Evolutionary conservation across 2,888 invertebrate species (phyloP).

Genomic region (Strigamia maritima): DNA sequence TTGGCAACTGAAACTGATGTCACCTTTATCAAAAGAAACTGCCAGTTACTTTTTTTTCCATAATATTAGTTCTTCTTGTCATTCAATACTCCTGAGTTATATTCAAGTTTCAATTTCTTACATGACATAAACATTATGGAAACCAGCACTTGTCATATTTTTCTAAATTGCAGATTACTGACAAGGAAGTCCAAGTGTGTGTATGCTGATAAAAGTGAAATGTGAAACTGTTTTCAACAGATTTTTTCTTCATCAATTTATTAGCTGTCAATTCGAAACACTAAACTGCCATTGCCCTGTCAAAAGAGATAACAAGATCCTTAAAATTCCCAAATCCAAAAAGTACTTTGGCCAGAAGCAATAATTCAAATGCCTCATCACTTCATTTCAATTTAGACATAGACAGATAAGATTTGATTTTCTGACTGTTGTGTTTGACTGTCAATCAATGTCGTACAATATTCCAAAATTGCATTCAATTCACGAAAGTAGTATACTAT

Average conservation of each 20-base stretch:
- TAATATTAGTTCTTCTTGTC: neutral
- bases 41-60: neutral
- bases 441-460: neutral
- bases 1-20: neutral
- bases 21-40: neutral
- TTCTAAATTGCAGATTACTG: neutral
- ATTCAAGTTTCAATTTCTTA: neutral
- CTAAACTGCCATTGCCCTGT: constrained; percentile 1
- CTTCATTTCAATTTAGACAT: neutral
- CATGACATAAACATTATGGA: neutral
- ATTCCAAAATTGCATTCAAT: too few species aligned
- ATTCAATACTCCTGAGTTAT: neutral
- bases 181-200: neutral
- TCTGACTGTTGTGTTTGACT: neutral
- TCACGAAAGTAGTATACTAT: too few species aligned
- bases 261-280: constrained; percentile 3
- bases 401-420: neutral
- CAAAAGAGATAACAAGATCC: neutral
- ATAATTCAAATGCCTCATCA: neutral
- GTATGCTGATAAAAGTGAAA: neutral
- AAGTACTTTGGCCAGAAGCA: neutral
- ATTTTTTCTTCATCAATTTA: neutral
- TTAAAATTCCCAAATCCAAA: neutral
- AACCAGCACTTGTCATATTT: neutral
- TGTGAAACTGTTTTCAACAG: neutral